Base-by-base conservation (phyloP, 2,797 vertebrate species). In the Takifugu ocellatus region DNA sequence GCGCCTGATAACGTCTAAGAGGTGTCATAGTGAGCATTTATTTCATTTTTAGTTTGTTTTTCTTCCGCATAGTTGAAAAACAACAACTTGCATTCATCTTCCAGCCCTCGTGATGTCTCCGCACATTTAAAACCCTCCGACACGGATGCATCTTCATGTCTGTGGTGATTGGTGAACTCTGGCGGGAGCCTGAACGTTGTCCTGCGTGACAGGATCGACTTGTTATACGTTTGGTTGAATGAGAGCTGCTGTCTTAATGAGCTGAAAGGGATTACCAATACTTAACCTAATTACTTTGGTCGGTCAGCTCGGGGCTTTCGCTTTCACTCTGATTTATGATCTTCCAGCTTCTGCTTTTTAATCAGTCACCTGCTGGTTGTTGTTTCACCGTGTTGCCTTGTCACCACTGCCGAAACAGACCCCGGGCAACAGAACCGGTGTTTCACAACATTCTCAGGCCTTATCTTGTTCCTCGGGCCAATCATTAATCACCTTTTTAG, bases 241-340 rank as follows among this genome's bases (percentile, higher is more conserved):
- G 71, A 60, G 70, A 70, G 68, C 76, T 66, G 83, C 81, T 68
- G 73, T 74, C 85, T 80, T 85, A 87, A 87, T 82, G 77, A 86
- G 74, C 79, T 85, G 77, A 89, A 82, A 77, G 75, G 87, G 36
- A 90, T 90, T 90, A 90, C 74, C 82, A 74, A 86, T 87, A 89
- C 88, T 91, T 91, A 91, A 91, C 90, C 90, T 88, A 90, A 91
- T 92, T 91, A 90, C 82, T 87, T 82, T 82, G 73, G 74, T 76
- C 74, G 68, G 66, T 80, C 67, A 63, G 52, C 75, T 57, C 70
- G 65, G 68, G 58, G 79, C 71, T 82, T 83, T 88, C 68, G 72
- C 74, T 79, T 76, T 81, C 76, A 73, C 61, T 77, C 63, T 71
- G 67, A 82, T 83, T 78, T 74, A 76, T 64, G 68, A 66, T 82